Conservation (phyloP, 1,140 invertebrate genomes). For the Drosophila ercepeae region DNA sequence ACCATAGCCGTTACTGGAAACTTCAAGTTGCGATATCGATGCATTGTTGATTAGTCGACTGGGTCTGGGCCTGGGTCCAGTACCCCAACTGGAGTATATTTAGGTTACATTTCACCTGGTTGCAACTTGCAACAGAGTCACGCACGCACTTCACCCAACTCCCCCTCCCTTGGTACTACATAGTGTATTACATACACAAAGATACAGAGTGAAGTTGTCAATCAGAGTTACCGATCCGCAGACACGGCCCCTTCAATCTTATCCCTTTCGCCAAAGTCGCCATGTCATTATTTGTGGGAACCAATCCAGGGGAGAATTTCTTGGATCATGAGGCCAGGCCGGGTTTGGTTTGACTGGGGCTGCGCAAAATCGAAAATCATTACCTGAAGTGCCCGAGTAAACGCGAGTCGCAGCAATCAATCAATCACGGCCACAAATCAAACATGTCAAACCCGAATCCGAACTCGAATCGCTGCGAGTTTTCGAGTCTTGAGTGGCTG, state of each 20-base stretch:
- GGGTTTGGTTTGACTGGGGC: not conserved
- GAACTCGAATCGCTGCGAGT: constrained; percentile 30
- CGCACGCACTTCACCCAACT: constrained; percentile 14
- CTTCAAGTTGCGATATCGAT: constrained; percentile 55
- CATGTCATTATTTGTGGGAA: constrained; percentile 80
- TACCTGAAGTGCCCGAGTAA: constrained; percentile 60
- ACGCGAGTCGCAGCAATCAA: constrained; percentile 70
- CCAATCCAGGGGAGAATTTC: constrained; percentile 60
- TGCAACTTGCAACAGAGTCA: constrained; percentile 29
- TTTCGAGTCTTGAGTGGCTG: constrained; percentile 41
- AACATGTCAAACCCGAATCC: constrained; percentile 52
- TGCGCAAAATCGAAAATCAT: constrained; percentile 75
- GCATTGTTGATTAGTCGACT: constrained; percentile 63
- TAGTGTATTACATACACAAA: not conserved
- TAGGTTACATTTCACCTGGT: constrained; percentile 19
- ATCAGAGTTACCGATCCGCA: constrained; percentile 46
- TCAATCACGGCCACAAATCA: constrained; percentile 77
- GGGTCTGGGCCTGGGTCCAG: too few relatives aligned
- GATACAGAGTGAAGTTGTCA: constrained; percentile 57
- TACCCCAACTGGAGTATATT: not conserved
- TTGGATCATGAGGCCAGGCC: constrained; percentile 47
- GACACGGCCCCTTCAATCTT: constrained; percentile 32
- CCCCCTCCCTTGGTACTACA: not conserved
- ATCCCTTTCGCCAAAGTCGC: constrained; percentile 52
- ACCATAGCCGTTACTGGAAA: constrained; percentile 6